Evolutionary conservation across 2,797 vertebrate genomes (phyloP).

Genomic region (Chloroceryle inda): DNA sequence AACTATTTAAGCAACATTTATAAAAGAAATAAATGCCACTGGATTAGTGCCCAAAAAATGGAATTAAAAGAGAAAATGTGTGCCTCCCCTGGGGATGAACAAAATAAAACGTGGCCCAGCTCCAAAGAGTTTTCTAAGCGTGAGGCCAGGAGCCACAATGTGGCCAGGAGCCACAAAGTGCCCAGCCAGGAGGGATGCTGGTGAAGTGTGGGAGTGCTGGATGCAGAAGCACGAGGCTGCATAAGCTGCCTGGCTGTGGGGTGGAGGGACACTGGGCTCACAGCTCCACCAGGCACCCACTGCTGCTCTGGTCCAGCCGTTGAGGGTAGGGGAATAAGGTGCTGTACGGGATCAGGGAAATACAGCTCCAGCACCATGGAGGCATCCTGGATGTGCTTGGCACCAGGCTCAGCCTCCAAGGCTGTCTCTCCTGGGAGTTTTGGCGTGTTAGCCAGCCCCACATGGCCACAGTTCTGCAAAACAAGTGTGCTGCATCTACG

Average conservation of each 20-base stretch:
- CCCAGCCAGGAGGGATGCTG: neutral
- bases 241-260: neutral
- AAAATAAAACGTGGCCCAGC: neutral
- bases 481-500: neutral
- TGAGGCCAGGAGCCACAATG: neutral
- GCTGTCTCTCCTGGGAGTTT: neutral
- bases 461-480: neutral
- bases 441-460: neutral
- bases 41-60: neutral
- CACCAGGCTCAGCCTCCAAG: neutral
- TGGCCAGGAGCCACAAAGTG: neutral
- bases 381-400: neutral
- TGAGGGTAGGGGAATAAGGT: neutral
- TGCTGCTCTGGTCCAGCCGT: neutral
- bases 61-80: neutral
- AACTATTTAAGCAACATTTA: neutral
- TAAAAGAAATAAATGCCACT: neutral
- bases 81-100: neutral
- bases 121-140: neutral
- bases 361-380: neutral
- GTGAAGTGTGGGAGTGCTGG: neutral
- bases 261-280: neutral
- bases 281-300: accelerated
- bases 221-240: neutral
- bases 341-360: neutral